Evolutionary conservation across 2,113 vertebrate genomes (phyloP).

Genomic region (Rhabdomys dilectus): DNA sequence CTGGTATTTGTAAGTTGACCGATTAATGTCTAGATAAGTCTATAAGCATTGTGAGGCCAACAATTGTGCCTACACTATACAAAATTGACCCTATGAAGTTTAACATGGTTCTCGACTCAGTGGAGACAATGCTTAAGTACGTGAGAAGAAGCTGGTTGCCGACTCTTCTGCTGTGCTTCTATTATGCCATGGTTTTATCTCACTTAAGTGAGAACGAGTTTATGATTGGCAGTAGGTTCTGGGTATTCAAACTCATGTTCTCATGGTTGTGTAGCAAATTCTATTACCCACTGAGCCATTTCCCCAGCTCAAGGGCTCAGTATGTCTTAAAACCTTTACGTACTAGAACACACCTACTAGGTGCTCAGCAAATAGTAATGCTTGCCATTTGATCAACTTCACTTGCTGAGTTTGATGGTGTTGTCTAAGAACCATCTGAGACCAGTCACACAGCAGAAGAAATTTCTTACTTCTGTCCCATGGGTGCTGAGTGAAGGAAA

Average conservation of each 20-base stretch:
- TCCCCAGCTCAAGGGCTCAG: background rate
- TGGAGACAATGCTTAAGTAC: background rate
- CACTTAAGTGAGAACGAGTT: background rate
- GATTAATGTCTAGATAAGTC: background rate
- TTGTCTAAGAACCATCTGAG: background rate
- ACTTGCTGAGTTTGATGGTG: background rate
- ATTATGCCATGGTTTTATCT: background rate
- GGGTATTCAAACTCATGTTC: background rate
- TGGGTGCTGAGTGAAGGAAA: background rate
- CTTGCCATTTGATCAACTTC: background rate
- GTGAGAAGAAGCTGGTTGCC: background rate
- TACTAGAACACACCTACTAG: background rate
- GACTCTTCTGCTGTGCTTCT: background rate
- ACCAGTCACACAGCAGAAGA: constrained; percentile 7
- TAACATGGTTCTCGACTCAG: background rate
- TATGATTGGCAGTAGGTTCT: background rate
- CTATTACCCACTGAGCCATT: background rate
- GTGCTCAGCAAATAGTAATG: background rate
- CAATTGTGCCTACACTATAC: background rate
- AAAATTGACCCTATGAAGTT: background rate
- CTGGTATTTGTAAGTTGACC: background rate
- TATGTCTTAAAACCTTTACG: background rate
- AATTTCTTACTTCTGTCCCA: background rate
- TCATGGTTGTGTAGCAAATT: background rate
- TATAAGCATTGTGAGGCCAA: background rate